Percentiles rank a stretch among this genome's conserved stretches.
These are phyloP conservation scores for Orchesellides sinensis DNA, from an alignment of 2,888 invertebrate species.

Conservation along the genomic window DNA sequence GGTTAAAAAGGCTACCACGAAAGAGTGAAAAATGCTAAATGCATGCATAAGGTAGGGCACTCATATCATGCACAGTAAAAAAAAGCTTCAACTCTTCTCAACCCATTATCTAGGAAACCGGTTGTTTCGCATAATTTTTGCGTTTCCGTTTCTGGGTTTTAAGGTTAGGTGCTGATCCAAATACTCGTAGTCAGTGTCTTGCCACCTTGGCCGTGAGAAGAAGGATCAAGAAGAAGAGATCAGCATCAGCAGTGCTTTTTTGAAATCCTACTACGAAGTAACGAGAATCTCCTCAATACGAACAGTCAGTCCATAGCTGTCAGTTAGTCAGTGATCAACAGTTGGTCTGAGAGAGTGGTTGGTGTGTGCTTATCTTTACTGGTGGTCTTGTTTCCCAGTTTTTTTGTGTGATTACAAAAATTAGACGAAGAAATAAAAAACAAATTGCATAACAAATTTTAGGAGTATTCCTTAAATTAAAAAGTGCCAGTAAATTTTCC, in stretches of 20 bases:
- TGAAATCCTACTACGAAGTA: background rate
- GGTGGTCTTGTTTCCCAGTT: too few relatives aligned
- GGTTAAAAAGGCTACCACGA: too few relatives aligned
- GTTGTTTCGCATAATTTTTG: constrained; percentile 73
- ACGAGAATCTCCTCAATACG: too few relatives aligned
- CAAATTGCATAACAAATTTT: background rate
- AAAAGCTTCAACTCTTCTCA: background rate
- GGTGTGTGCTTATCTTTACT: background rate
- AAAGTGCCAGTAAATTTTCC: constrained; percentile 25
- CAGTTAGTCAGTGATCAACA: constrained; percentile 57
- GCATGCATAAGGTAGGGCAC: background rate
- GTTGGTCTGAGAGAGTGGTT: constrained; percentile 43
- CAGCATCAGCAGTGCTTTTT: constrained; percentile 16
- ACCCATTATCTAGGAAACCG: constrained; percentile 65
- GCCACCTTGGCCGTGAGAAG: constrained; percentile 60
- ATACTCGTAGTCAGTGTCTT: constrained; percentile 68
- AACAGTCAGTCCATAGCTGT: constrained; percentile 58
- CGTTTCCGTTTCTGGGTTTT: constrained; percentile 74
- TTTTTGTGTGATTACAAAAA: too few relatives aligned
- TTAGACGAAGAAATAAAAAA: background rate
- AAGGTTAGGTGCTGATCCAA: constrained; percentile 73
- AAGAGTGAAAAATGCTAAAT: background rate
- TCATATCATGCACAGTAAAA: background rate
- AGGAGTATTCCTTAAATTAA: background rate
- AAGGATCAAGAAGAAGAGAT: constrained; percentile 28